A percentile compares a stretch with the other conserved stretches of the same genome.
Evolutionary conservation across 2,888 invertebrate species (phyloP).

Genomic region (Mylabris sibirica): DNA sequence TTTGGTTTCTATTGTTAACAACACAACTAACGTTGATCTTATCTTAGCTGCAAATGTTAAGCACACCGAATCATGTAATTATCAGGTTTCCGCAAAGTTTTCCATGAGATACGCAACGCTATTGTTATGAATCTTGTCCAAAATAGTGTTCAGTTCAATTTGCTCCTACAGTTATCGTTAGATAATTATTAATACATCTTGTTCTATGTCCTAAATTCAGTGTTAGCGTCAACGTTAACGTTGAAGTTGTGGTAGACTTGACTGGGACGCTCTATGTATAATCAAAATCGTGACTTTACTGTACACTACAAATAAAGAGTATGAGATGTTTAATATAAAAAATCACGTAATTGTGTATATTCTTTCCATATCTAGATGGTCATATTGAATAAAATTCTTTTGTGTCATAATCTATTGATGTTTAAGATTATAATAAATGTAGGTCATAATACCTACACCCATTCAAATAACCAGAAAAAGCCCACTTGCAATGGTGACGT

Average conservation of each 20-base stretch:
- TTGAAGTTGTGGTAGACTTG: neutral
- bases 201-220: too few relatives aligned
- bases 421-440: neutral
- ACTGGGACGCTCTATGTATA: neutral
- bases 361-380: neutral
- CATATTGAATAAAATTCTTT: neutral
- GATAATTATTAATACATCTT: too few relatives aligned
- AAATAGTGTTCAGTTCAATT: too few relatives aligned
- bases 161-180: too few relatives aligned
- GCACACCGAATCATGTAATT: too few relatives aligned
- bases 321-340: neutral
- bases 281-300: neutral
- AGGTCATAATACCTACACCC: neutral
- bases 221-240: neutral
- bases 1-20: too few relatives aligned
- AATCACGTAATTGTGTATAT: neutral
- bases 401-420: neutral
- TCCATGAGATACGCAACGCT: too few relatives aligned
- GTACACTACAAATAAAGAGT: neutral
- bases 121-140: too few relatives aligned
- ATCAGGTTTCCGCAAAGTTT: too few relatives aligned
- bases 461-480: slow-evolving; percentile 28
- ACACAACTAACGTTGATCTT: too few relatives aligned
- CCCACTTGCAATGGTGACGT: slow-evolving; percentile 44
- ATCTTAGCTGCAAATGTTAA: too few relatives aligned